A percentile compares a stretch with the other conserved stretches of the same genome.
Evolutionary conservation across 2,797 vertebrate genomes (phyloP).

Genomic region (Rhynchotus rufescens): DNA sequence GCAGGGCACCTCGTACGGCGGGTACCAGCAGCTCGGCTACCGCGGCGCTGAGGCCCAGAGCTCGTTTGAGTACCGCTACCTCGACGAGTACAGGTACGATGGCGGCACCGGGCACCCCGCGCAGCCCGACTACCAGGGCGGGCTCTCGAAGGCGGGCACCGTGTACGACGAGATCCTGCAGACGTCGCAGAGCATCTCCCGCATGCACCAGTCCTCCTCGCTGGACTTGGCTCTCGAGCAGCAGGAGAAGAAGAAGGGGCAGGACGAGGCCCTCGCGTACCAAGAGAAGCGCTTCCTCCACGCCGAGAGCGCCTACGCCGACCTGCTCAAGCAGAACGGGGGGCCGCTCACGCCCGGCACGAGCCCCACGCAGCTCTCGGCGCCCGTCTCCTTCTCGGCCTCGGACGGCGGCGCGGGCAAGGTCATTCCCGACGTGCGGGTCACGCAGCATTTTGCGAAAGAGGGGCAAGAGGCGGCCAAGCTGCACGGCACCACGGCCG

Average conservation of each 20-base stretch:
- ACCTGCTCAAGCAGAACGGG: slow-evolving; percentile 93
- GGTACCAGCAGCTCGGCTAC: slow-evolving; percentile 81
- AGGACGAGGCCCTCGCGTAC: slow-evolving; percentile 56
- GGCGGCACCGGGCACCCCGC: slow-evolving; percentile 56
- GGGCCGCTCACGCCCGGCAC: slow-evolving; percentile 94
- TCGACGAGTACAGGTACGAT: slow-evolving; percentile 84
- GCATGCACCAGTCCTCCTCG: slow-evolving; percentile 81
- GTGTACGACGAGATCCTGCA: slow-evolving; percentile 95
- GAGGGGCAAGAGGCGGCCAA: slow-evolving; percentile 89
- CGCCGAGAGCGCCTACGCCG: slow-evolving; percentile 88
- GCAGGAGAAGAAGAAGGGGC: slow-evolving; percentile 67
- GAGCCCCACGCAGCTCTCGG: slow-evolving; percentile 93
- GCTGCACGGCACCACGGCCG: slow-evolving; percentile 86
- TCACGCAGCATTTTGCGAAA: slow-evolving; percentile 94
- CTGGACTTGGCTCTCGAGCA: slow-evolving; percentile 76
- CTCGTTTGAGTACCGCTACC: slow-evolving; percentile 86
- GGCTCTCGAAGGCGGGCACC: slow-evolving; percentile 81
- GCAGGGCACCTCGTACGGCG: slow-evolving; percentile 77
- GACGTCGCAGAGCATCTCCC: slow-evolving; percentile 81
- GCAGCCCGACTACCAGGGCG: slow-evolving; percentile 82
- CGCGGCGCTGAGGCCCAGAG: slow-evolving; percentile 72
- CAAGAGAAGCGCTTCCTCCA: slow-evolving; percentile 91
- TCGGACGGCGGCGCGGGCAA: slow-evolving; percentile 82
- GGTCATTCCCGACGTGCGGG: slow-evolving; percentile 88
- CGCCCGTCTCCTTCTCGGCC: slow-evolving; percentile 90